A percentile compares a stretch with the other conserved stretches of the same genome.
Conservation (phyloP, 2,797 vertebrate genomes). For the Amblyraja radiata region DNA sequence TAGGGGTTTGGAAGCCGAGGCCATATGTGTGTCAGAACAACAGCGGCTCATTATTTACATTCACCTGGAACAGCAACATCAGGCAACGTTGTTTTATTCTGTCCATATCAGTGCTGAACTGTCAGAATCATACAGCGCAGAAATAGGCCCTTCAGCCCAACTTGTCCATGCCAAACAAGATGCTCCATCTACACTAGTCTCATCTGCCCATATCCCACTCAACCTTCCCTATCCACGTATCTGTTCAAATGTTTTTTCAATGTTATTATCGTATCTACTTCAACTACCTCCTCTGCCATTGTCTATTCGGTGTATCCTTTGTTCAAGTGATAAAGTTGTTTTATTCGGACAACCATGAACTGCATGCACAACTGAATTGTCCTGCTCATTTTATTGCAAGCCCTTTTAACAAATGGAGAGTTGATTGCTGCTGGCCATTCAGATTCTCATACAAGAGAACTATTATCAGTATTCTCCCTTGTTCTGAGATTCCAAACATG, state of each 20-base stretch:
- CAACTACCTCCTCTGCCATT: no score
- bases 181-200: no score
- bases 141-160: no score
- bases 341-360: background rate
- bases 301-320: no score
- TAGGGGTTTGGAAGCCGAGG: background rate
- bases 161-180: no score
- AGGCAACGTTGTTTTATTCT: background rate
- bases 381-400: background rate
- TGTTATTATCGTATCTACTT: background rate
- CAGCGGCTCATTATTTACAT: background rate
- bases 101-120: background rate
- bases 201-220: no score
- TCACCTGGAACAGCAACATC: background rate
- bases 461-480: no score
- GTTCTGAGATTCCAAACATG: background rate
- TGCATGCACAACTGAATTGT: background rate
- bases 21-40: background rate
- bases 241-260: background rate
- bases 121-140: background rate
- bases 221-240: background rate
- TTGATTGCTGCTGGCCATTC: no score
- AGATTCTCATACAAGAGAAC: no score
- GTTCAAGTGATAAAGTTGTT: no score
- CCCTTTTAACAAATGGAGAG: background rate